Conservation (phyloP, 2,797 vertebrate genomes). For the Crocodylus rhombifer region DNA sequence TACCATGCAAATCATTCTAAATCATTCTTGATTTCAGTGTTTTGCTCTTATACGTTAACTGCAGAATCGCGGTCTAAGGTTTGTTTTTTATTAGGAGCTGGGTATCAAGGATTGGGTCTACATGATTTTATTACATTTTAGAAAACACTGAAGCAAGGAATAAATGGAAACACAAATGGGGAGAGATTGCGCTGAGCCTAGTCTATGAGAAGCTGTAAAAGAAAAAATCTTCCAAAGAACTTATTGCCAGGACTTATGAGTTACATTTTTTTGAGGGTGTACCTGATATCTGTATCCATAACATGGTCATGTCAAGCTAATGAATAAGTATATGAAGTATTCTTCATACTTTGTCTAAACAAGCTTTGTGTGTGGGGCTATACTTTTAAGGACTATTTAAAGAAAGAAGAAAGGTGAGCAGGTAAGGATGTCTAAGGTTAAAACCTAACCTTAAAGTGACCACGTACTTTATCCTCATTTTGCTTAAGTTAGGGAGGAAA, state of each 20-base stretch:
- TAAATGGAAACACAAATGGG: neutral
- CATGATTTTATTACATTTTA: neutral
- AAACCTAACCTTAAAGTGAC: neutral
- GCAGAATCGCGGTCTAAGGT: neutral
- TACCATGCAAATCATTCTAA: accelerated
- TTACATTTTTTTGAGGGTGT: neutral
- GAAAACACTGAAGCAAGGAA: neutral
- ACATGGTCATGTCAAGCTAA: neutral
- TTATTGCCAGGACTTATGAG: neutral
- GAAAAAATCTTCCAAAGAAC: neutral
- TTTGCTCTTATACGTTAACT: neutral
- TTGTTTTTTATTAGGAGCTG: too few relatives aligned
- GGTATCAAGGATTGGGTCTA: neutral
- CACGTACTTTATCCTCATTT: neutral
- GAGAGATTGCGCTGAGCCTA: neutral
- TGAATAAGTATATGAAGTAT: neutral
- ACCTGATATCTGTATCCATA: neutral
- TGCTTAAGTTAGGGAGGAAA: neutral
- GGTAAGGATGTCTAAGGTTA: neutral
- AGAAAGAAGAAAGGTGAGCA: neutral
- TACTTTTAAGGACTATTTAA: neutral
- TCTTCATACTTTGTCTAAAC: neutral
- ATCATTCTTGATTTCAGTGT: neutral
- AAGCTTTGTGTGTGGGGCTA: neutral
- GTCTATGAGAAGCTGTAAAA: neutral